A percentile compares a stretch with the other conserved stretches of the same genome.
Conservation (phyloP, 2,888 invertebrate species). For the Pteria penguin region DNA sequence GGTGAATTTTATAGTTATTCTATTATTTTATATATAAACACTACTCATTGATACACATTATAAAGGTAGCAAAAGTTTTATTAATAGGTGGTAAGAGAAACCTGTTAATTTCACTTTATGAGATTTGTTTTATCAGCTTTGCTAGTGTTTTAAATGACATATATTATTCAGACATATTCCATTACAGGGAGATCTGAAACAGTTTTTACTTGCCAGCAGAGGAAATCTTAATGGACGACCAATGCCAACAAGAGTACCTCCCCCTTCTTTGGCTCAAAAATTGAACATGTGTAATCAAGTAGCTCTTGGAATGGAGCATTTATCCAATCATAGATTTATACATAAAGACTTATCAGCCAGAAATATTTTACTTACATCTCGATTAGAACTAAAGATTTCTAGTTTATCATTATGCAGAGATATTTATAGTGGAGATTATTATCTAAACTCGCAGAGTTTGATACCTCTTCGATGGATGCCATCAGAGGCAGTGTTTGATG, state of each 20-base stretch:
- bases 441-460: constrained; percentile 81
- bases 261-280: constrained; percentile 82
- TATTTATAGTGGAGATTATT: constrained; percentile 94
- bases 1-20: no score
- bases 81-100: no score
- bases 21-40: neutral
- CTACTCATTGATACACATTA: neutral
- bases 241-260: constrained; percentile 82
- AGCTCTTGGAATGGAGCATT: constrained; percentile 89
- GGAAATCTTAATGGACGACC: constrained; percentile 83
- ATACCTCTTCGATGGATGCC: constrained; percentile 95
- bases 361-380: constrained; percentile 91
- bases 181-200: constrained; percentile 92
- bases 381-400: constrained; percentile 91
- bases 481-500: constrained; percentile 91
- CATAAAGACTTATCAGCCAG: constrained; percentile 95
- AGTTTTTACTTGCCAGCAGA: constrained; percentile 82
- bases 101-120: no score
- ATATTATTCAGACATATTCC: no score
- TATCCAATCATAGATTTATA: constrained; percentile 88
- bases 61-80: no score
- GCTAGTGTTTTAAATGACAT: no score
- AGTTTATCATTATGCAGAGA: constrained; percentile 88
- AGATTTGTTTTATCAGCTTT: no score
- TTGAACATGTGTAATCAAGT: constrained; percentile 84